Evolutionary conservation across 1,140 invertebrate species (phyloP), one percentile per base, ranked within the genome.

Genomic region (Nasonia vitripennis): DNA sequence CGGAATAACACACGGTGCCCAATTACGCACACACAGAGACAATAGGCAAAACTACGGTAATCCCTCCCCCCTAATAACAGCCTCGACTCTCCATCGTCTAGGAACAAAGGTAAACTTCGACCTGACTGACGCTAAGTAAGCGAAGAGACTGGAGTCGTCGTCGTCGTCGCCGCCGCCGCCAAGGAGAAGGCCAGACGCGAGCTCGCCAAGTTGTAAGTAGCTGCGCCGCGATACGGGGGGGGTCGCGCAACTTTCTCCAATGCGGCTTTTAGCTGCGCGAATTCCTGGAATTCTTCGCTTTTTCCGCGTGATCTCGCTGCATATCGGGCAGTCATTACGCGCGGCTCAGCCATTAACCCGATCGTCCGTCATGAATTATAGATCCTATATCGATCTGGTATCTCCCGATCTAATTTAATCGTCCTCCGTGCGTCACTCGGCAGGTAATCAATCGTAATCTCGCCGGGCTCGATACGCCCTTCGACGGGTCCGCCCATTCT

Each of bases 191-290:
- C 90, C 89, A 91, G 90, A 91, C 91, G 89, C 55, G 14, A 92
- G 91, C 90, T 91, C 85, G 88, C 89, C 89, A 92, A 92, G 89
- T 92, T 91, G 91, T 91, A 92, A 92, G 90, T 91, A 92, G 91
- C 89, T 92, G 75, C 62, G 68, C 77, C 62, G 77, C 83, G 82
- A 92, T 92, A 91, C 91, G 34, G 6, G 34, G 5, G 34, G 34
- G 5, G 3, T 4, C 5, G 5, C 5, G 34, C 34, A 37, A 37
- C 34, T 37, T 37, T 37, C 34, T 37, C 34, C 34, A 5, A 37
- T 37, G 6, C 27, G 27, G 27, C 27, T 27, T 27, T 27, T 27
- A 27, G 27, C 27, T 27, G 27, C 1, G 27, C 27, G 27, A 27
- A 27, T 27, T 27, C 27, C 27, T 27, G 1, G 27, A 27, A 27